A percentile compares a stretch with the other conserved stretches of the same genome.
Conservation (phyloP, 2,888 invertebrate species). For the Blera fallax region DNA sequence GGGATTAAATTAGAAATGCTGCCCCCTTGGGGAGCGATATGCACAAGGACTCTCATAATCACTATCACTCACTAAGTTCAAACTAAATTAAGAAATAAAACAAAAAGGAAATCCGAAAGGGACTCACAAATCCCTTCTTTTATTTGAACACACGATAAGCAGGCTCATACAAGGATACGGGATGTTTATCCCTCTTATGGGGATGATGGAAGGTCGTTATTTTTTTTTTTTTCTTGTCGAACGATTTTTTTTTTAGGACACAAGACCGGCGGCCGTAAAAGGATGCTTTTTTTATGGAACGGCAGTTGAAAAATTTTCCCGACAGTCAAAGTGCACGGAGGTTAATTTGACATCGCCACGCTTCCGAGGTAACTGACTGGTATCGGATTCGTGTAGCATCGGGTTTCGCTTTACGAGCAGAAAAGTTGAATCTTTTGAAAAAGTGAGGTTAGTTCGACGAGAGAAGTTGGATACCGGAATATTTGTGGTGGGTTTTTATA, state of each 20-base stretch:
- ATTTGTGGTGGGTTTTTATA: slow-evolving; percentile 31
- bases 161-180: slow-evolving; percentile 8
- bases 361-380: slow-evolving; percentile 81
- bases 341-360: slow-evolving; percentile 80
- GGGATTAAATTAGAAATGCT: neutral
- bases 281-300: slow-evolving; percentile 3
- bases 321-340: slow-evolving; percentile 59
- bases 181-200: slow-evolving; percentile 14
- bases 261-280: slow-evolving; percentile 31
- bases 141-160: slow-evolving; percentile 17
- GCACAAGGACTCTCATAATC: slow-evolving; percentile 31
- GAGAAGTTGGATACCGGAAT: slow-evolving; percentile 11
- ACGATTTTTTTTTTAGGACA: neutral
- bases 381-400: slow-evolving; percentile 74
- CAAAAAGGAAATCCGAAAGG: slow-evolving; percentile 4
- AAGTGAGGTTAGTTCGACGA: slow-evolving; percentile 31
- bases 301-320: slow-evolving; percentile 38
- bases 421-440: slow-evolving; percentile 42
- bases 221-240: neutral
- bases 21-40: slow-evolving; percentile 6
- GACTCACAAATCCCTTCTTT: neutral
- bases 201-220: neutral
- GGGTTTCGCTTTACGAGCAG: slow-evolving; percentile 59
- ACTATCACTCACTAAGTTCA: slow-evolving; percentile 16
- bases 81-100: neutral